phyloP scores from a whole-genome alignment of 1,140 invertebrate species.

The Drosophila dunni region DNA sequence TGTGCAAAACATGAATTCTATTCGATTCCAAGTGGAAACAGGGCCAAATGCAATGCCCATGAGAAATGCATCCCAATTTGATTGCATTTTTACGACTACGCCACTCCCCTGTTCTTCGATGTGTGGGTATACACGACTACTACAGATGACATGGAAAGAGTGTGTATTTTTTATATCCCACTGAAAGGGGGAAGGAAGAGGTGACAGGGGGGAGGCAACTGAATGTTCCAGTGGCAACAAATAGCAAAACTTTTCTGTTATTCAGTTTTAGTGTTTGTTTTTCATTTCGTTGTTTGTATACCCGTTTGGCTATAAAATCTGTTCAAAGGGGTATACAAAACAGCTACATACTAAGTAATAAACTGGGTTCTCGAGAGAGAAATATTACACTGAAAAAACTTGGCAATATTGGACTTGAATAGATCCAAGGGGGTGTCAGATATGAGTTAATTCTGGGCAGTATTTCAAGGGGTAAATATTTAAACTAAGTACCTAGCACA shows the following conservation, averaged over 20 bases:
- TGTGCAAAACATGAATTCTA: slow-evolving; percentile 1
- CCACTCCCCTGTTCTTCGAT: background rate
- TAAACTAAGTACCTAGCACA: too few species aligned
- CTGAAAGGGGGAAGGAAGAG: too few species aligned
- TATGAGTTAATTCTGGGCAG: too few species aligned
- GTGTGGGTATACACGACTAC: background rate
- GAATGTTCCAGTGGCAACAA: slow-evolving; percentile 1
- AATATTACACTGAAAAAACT: too few species aligned
- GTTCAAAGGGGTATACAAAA: background rate
- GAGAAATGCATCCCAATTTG: slow-evolving; percentile 43
- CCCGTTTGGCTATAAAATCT: slow-evolving; percentile 2
- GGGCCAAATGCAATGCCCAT: slow-evolving; percentile 35
- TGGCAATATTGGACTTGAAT: too few species aligned
- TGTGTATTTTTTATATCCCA: too few species aligned
- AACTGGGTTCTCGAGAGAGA: too few species aligned
- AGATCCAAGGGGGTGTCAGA: too few species aligned
- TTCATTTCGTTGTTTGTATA: slow-evolving; percentile 16
- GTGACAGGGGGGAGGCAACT: too few species aligned
- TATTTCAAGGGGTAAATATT: too few species aligned
- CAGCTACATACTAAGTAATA: too few species aligned
- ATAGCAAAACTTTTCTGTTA: slow-evolving; percentile 10
- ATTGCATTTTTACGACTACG: slow-evolving; percentile 45
- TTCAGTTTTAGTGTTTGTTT: slow-evolving; percentile 28
- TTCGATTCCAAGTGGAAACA: background rate
- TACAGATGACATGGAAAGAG: too few species aligned